phyloP scores from a whole-genome alignment of 2,888 invertebrate species.

The Notodonta dromedarius region DNA sequence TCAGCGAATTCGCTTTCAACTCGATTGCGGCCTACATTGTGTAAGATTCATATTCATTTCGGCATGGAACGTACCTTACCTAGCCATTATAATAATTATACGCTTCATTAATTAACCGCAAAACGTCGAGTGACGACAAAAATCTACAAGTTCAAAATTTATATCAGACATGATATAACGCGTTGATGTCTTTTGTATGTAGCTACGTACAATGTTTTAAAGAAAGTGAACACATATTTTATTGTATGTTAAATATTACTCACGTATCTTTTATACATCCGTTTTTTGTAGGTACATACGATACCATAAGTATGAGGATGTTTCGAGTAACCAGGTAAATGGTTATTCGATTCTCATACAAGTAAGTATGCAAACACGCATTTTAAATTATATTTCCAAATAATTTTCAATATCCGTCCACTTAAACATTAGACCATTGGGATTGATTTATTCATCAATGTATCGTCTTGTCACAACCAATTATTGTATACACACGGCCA shows the following conservation, averaged over 20 bases:
- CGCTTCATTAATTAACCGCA: conserved; percentile 11
- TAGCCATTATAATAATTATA: conserved; percentile 7
- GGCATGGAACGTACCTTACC: not conserved
- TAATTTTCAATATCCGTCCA: conserved; percentile 9
- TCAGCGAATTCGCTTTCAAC: conserved; percentile 19
- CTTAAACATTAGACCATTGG: conserved; percentile 10
- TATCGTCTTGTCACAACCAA: not conserved
- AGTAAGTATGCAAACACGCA: conserved; percentile 19
- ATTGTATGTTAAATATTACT: too few species aligned
- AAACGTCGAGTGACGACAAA: not conserved
- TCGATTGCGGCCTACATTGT: conserved; percentile 20
- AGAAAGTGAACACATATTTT: not conserved
- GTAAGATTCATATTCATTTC: conserved; percentile 12
- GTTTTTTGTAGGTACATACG: not conserved
- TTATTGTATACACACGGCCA: not conserved
- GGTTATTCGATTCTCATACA: too few species aligned
- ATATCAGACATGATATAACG: conserved; percentile 18
- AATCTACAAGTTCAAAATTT: not conserved
- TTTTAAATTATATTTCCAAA: conserved; percentile 15
- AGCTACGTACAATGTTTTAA: not conserved
- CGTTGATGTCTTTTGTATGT: conserved; percentile 55
- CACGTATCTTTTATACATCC: not conserved
- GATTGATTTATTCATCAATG: conserved; percentile 3
- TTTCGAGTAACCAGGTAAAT: conserved; percentile 2
- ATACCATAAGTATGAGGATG: not conserved